A percentile compares a stretch with the other conserved stretches of the same genome.
Conservation (phyloP, 2,797 vertebrate species). For the Valencia hispanica region DNA sequence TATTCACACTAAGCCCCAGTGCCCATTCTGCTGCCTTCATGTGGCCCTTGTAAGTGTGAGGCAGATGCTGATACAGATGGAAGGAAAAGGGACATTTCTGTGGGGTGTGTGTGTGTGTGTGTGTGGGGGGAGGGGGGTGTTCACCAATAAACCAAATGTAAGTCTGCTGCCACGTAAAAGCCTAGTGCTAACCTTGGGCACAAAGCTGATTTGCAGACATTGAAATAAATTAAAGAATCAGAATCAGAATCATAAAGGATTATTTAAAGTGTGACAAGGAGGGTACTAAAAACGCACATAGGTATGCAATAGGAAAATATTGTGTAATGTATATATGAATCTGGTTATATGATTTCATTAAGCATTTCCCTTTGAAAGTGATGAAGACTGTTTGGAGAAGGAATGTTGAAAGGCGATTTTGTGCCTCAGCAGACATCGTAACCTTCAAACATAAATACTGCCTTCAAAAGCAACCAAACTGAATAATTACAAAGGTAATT, state of each 20-base stretch:
- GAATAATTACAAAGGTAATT: not conserved
- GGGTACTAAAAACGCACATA: conserved; percentile 18
- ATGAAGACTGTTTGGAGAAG: conserved; percentile 23
- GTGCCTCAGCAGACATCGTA: not conserved
- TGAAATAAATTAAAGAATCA: conserved; percentile 66
- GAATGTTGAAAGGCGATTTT: conserved; percentile 22
- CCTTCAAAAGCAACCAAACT: conserved; percentile 5
- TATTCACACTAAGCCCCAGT: conserved; percentile 42
- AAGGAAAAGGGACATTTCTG: conserved; percentile 15
- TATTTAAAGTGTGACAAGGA: conserved; percentile 39
- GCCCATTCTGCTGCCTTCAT: conserved; percentile 29
- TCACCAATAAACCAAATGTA: conserved; percentile 3
- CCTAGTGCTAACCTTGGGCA: conserved; percentile 45
- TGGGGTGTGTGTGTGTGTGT: no score
- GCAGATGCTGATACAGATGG: conserved; percentile 43
- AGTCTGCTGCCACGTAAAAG: conserved; percentile 14
- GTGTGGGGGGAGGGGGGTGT: no score
- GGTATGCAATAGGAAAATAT: conserved; percentile 14
- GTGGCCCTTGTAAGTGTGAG: conserved; percentile 27
- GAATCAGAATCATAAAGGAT: no score
- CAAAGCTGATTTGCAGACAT: conserved; percentile 47
- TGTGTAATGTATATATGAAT: conserved; percentile 17
- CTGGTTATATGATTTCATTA: conserved; percentile 7
- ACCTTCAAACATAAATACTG: conserved; percentile 26
- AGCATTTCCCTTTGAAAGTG: conserved; percentile 10